Base-by-base conservation (phyloP, 2,888 invertebrate genomes). In the Salticus scenicus region DNA sequence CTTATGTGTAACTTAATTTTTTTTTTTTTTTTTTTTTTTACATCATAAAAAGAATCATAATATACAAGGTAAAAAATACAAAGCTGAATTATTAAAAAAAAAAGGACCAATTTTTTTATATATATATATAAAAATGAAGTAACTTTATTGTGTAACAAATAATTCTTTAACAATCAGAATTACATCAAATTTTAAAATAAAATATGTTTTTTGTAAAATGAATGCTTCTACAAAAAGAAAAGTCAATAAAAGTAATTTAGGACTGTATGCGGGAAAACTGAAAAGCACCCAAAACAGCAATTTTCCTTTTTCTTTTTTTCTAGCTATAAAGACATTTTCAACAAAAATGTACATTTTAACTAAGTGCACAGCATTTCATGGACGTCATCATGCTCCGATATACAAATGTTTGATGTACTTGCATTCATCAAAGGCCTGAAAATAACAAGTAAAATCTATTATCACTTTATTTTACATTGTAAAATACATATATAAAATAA, bases 311-410 rank as follows among this genome's bases (percentile, higher is more conserved):
- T 57, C 57, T 24, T 24, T 57, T 24, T 24, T 57, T 57, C 57
- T 57, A 57, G 57, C 57, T 57, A 57, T 24, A 57, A 57, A 57
- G 20, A 57, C 57, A 57, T 57, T 57, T 24, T 24, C 57, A 24
- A 24, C 70, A 70, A 81, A 31, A 75, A 79, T 80, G 72, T 47
- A 33, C 66, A 42, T 37, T 72, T 80, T 33, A 73, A 80, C 80
- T 80, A 80, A 73, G 80, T 81, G 81, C 81, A 75, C 51, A 69
- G 69, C 81, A 81, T 75, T 81, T 81, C 70, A 70, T 81, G 81
- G 81, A 81, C 81, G 81, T 70, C 81, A 78, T 78, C 78, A 80
- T 80, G 79, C 79, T 81, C 75, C 75, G 75, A 81, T 81, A 30
- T 81, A 81, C 81, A 81, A 57, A 75, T 70, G 63, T 63, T 28